These are phyloP conservation scores for Alaudala cheleensis DNA, from an alignment of 2,113 vertebrate genomes.

Conservation along the genomic window DNA sequence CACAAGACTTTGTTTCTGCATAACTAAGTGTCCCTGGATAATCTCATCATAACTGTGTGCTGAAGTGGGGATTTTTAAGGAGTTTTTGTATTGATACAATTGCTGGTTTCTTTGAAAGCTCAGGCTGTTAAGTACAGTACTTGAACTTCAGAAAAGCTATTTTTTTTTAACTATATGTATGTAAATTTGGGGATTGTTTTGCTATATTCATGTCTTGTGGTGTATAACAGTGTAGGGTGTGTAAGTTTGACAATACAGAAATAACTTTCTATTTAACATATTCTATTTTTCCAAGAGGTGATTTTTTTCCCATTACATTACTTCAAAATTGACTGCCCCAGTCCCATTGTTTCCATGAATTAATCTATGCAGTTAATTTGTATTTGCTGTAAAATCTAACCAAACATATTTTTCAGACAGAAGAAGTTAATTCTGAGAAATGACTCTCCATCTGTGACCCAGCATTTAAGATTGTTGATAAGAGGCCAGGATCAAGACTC, in stretches of 20 bases:
- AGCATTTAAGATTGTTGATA: constrained; percentile 88
- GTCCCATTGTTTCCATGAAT: not conserved
- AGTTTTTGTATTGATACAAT: not conserved
- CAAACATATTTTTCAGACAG: constrained; percentile 76
- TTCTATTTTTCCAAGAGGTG: not conserved
- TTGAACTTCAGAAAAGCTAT: not conserved
- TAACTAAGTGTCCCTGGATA: not conserved
- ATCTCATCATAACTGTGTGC: not conserved
- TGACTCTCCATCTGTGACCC: constrained; percentile 78
- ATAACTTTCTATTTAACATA: not conserved
- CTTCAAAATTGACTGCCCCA: not conserved
- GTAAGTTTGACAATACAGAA: not conserved
- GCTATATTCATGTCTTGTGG: not conserved
- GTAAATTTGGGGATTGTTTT: not conserved
- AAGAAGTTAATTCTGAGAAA: constrained; percentile 92
- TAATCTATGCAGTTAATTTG: not conserved
- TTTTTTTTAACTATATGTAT: not conserved
- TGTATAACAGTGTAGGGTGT: not conserved
- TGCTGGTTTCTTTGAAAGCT: not conserved
- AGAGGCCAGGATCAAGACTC: constrained; percentile 95
- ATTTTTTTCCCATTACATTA: not conserved
- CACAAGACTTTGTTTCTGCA: not conserved
- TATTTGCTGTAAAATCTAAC: not conserved
- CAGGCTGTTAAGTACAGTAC: not conserved
- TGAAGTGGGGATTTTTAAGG: not conserved